Conservation (phyloP, 1,140 invertebrate species). For the Aphis gossypii region DNA sequence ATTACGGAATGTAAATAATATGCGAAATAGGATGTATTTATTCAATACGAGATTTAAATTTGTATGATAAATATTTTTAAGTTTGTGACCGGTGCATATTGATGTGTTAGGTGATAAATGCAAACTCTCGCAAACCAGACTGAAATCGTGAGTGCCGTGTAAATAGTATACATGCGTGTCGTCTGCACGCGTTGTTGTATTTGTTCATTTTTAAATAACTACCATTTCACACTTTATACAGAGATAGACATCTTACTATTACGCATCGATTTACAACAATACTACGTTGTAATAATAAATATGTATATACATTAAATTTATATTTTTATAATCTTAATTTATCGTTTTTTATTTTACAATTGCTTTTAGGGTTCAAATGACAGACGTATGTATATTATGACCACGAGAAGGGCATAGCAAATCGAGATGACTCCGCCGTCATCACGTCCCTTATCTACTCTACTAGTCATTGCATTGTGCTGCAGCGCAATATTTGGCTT, state of each 20-base stretch:
- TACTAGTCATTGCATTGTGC: constrained; percentile 38
- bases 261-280: background rate
- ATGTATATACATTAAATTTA: background rate
- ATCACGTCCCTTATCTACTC: constrained; percentile 17
- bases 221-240: constrained; percentile 27
- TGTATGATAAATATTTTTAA: constrained; percentile 5
- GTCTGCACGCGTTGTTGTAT: background rate
- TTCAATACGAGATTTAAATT: background rate
- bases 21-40: background rate
- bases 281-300: background rate
- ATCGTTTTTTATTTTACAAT: background rate
- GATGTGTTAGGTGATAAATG: constrained; percentile 38
- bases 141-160: constrained; percentile 37
- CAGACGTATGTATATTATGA: constrained; percentile 43
- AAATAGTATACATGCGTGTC: constrained; percentile 27
- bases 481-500: constrained; percentile 62
- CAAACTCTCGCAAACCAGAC: background rate
- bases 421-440: constrained; percentile 50
- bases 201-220: constrained; percentile 32
- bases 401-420: constrained; percentile 47
- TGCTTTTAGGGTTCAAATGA: constrained; percentile 46
- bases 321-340: constrained; percentile 20
- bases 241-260: constrained; percentile 23
- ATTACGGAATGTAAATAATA: background rate
- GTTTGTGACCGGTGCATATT: background rate